phyloP scores from a whole-genome alignment of 2,888 invertebrate genomes.

The Diaprepes abbreviatus region DNA sequence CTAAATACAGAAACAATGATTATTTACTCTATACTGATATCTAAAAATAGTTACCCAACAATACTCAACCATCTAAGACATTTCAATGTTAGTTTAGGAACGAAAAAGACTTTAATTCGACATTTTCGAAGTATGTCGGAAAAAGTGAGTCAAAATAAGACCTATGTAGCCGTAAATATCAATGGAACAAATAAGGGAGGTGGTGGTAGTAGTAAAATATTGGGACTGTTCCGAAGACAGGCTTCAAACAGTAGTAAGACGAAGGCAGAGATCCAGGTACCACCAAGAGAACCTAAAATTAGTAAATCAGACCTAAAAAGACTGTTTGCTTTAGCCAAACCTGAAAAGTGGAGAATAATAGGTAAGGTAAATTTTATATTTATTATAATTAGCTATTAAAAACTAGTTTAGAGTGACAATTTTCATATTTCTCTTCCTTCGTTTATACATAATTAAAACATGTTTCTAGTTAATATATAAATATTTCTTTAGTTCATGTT shows the following conservation, averaged over 20 bases:
- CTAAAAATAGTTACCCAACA: conserved; percentile 52
- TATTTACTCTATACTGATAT: conserved; percentile 52
- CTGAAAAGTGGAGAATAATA: conserved; percentile 75
- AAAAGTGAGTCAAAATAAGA: conserved; percentile 58
- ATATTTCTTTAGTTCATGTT: too few relatives aligned
- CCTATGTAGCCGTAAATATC: conserved; percentile 58
- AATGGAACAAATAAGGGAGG: conserved; percentile 39
- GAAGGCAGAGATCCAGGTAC: conserved; percentile 29
- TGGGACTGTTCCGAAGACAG: conserved; percentile 52
- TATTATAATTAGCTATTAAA: too few relatives aligned
- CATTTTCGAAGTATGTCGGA: conserved; percentile 56
- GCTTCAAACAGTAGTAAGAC: conserved; percentile 42
- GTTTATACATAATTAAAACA: too few relatives aligned
- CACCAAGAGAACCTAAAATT: conserved; percentile 32
- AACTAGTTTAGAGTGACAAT: too few relatives aligned
- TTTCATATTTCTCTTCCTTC: too few relatives aligned
- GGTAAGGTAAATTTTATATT: conserved; percentile 67
- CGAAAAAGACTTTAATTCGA: conserved; percentile 40
- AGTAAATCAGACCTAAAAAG: conserved; percentile 72
- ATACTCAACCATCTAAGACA: conserved; percentile 40
- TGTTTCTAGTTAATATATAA: too few relatives aligned
- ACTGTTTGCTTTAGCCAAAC: conserved; percentile 73
- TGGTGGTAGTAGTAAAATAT: conserved; percentile 38
- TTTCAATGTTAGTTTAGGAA: conserved; percentile 20
- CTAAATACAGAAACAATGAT: conserved; percentile 49